phyloP scores from a whole-genome alignment of 2,113 vertebrate genomes.

The Nothoprocta pentlandii region DNA sequence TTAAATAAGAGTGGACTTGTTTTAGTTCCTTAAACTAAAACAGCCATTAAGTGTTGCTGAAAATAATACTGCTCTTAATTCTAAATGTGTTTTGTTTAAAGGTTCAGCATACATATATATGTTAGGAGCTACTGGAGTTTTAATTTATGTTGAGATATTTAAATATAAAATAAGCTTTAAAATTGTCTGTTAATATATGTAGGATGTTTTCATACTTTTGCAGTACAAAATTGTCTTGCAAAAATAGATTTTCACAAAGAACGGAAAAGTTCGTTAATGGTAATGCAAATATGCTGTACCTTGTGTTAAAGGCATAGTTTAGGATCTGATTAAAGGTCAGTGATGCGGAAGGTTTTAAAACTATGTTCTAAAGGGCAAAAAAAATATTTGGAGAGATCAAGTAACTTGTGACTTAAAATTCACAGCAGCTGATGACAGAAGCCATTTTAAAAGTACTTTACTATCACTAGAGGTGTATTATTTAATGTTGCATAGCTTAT shows the following conservation, averaged over 20 bases:
- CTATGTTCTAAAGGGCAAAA: conserved; percentile 24
- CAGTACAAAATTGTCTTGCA: background rate
- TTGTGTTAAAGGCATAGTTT: conserved; percentile 13
- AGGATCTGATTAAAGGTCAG: conserved; percentile 57
- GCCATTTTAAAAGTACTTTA: conserved; percentile 75
- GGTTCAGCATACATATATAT: background rate
- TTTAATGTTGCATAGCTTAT: conserved; percentile 46
- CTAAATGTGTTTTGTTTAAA: background rate
- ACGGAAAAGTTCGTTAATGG: conserved; percentile 20
- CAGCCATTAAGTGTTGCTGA: background rate
- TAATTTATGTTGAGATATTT: background rate
- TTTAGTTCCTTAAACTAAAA: background rate
- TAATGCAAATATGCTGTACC: background rate
- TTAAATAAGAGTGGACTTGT: background rate
- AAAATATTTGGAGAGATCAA: conserved; percentile 5
- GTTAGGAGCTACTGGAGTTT: background rate
- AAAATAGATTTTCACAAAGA: conserved; percentile 14
- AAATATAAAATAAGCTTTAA: background rate
- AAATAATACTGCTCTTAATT: background rate
- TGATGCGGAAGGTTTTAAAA: conserved; percentile 49
- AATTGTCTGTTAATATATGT: background rate
- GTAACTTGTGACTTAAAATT: conserved; percentile 70
- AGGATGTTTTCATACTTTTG: background rate
- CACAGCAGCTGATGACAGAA: conserved; percentile 63
- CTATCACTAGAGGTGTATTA: conserved; percentile 14